Evolutionary conservation across 2,888 invertebrate genomes (phyloP), one percentile per base, ranked within the genome.

Genomic region (Choreutis nemorana): DNA sequence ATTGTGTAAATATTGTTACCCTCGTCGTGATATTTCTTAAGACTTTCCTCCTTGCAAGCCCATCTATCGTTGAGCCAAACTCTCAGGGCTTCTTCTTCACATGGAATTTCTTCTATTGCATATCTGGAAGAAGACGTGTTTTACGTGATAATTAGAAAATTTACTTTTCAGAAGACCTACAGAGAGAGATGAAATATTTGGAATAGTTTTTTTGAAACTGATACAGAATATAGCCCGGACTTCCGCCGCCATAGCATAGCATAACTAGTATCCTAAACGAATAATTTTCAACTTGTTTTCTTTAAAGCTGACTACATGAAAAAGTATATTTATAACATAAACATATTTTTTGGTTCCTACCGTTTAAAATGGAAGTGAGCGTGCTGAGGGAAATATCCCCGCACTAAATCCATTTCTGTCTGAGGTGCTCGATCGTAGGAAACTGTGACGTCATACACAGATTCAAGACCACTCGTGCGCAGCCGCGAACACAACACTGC

Each of bases 361-460:
- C 87, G 75, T 52, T 85, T 84, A 36, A 92, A 83, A 62, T 87
- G 83, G 55, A 92, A 89, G 55, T 89, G 87, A 7, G 93, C 87
- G 51, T 88, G 83, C 36, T 80, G 81, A 0, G 94, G 93, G 48
- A 90, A 82, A 31, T 78, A 79, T 5, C 93, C 93, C 10, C 68
- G 67, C 4, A 90, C 48, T 26, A 93, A 64, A 47, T 89, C 87
- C 12, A 82, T 55, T 61, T 94, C 93, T 12, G 84, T 87, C 58
- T 91, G 90, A 1, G 91, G 90, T 8, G 82, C 82, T 38, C 83
- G 83, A 3, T 91, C 91, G 62, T 94, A 94, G 0, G 86, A 90
- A n/a, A 94, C 81, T 0, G 93, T 91, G 39, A 93, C 81, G 58
- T 94, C 94, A 59, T 93, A 92, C n/a, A 94, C 80, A 1, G 90